Percentiles rank a stretch among this genome's conserved stretches.
Conservation (phyloP, 2,797 vertebrate genomes). For the Scomberomorus guttatus region DNA sequence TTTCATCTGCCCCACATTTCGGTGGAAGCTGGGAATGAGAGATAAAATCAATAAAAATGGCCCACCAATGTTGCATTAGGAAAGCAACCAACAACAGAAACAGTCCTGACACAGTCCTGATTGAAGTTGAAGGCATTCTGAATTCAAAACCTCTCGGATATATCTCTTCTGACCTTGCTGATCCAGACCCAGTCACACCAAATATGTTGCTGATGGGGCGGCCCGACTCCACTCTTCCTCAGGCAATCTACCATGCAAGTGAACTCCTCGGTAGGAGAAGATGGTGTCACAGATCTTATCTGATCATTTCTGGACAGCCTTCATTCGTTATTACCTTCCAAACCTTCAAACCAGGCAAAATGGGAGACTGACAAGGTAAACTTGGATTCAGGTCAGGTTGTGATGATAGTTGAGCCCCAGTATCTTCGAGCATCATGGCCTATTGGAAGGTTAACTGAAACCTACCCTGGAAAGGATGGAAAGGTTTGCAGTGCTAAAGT, state of each 20-base stretch:
- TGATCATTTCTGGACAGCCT: not conserved
- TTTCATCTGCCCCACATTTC: slow-evolving; percentile 2
- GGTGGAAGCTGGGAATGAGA: slow-evolving; percentile 6
- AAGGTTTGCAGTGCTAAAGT: no score
- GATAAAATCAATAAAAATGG: slow-evolving; percentile 6
- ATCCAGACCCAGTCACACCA: slow-evolving; percentile 12
- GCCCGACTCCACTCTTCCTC: not conserved
- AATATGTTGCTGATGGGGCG: slow-evolving; percentile 12
- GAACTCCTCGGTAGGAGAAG: not conserved
- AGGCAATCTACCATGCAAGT: not conserved
- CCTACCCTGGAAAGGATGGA: no score
- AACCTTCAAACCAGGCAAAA: not conserved
- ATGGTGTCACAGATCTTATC: not conserved
- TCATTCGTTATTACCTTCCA: not conserved
- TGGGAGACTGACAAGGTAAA: no score
- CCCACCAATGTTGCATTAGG: not conserved
- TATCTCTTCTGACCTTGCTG: slow-evolving; percentile 11
- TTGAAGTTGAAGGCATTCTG: slow-evolving; percentile 4
- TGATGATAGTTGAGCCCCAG: no score
- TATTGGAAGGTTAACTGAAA: no score
- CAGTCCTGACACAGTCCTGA: not conserved
- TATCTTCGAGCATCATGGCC: no score
- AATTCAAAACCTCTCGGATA: slow-evolving; percentile 13
- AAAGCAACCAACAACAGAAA: not conserved
- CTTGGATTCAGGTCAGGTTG: no score